These are phyloP conservation scores for Gymnothorax javanicus DNA, from an alignment of 2,797 vertebrate species.

Conservation along the genomic window DNA sequence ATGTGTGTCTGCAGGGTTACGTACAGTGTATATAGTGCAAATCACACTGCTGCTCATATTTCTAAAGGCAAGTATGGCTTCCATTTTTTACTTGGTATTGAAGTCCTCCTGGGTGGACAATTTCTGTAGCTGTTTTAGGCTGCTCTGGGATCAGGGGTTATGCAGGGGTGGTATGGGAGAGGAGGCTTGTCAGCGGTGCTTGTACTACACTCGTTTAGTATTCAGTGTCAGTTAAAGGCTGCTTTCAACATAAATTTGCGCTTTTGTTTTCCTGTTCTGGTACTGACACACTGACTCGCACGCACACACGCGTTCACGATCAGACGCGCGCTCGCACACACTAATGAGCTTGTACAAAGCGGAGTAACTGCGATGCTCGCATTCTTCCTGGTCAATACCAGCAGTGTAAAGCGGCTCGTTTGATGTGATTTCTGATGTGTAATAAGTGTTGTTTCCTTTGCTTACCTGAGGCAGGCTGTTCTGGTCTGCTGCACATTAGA, in stretches of 20 bases:
- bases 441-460: not conserved
- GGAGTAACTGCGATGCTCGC: not conserved
- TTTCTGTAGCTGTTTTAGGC: not conserved
- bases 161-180: not conserved
- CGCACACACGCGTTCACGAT: too few relatives aligned
- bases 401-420: not conserved
- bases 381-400: not conserved
- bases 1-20: not conserved
- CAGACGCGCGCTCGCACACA: not conserved
- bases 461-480: not conserved
- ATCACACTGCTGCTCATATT: not conserved
- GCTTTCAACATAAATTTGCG: not conserved
- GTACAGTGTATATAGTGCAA: not conserved
- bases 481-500: not conserved
- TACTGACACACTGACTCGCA: too few relatives aligned
- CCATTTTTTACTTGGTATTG: conserved; percentile 41
- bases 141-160: not conserved
- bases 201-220: not conserved
- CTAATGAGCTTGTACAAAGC: not conserved
- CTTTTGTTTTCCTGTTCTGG: not conserved
- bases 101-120: not conserved
- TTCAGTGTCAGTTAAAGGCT: not conserved
- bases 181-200: not conserved
- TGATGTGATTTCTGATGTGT: not conserved
- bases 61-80: not conserved